phyloP scores from a whole-genome alignment of 2,888 invertebrate species.

The Sarcophaga subvicina region DNA sequence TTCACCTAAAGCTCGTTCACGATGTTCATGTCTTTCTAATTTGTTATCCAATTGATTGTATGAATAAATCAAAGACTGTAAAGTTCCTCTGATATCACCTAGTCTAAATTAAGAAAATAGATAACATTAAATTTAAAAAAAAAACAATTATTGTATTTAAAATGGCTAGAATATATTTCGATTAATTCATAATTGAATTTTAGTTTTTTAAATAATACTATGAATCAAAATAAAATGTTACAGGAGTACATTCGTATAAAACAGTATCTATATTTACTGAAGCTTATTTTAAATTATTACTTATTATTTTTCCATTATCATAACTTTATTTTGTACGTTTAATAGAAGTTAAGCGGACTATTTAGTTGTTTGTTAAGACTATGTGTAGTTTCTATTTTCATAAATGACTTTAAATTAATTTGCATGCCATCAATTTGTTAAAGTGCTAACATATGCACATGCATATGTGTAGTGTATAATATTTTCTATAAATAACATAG shows the following conservation, averaged over 20 bases:
- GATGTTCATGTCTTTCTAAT: constrained; percentile 91
- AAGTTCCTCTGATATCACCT: constrained; percentile 85
- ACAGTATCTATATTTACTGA: too few species aligned
- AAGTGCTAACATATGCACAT: neutral
- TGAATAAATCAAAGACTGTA: constrained; percentile 90
- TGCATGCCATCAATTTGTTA: constrained; percentile 56
- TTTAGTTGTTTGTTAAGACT: too few species aligned
- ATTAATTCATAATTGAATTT: neutral
- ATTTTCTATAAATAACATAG: constrained; percentile 48
- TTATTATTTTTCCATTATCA: too few species aligned
- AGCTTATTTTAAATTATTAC: too few species aligned
- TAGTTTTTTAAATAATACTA: neutral
- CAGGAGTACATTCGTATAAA: too few species aligned
- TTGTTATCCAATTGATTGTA: constrained; percentile 91
- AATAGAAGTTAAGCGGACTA: too few species aligned
- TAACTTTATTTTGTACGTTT: too few species aligned
- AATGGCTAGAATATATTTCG: neutral
- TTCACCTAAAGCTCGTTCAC: constrained; percentile 91
- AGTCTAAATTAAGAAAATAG: constrained; percentile 71
- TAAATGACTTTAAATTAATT: constrained; percentile 54
- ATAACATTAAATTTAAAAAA: neutral
- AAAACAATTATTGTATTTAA: neutral
- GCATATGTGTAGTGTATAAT: neutral
- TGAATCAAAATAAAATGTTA: too few species aligned
- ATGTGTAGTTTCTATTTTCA: neutral